These are phyloP conservation scores for Lepus timidus DNA, from an alignment of 2,113 vertebrate species.

Conservation along the genomic window DNA sequence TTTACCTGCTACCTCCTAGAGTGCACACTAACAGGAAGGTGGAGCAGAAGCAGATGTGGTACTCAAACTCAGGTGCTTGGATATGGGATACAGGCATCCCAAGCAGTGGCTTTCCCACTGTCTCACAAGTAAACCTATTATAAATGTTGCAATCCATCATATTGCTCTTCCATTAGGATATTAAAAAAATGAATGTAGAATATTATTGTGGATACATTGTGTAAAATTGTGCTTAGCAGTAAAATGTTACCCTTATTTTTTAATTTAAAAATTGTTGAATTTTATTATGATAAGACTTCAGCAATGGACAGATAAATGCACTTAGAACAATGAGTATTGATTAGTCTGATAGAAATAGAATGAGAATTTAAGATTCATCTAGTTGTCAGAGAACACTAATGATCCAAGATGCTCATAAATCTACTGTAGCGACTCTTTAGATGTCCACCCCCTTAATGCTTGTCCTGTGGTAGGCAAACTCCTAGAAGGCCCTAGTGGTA, in stretches of 20 bases:
- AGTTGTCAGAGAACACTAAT: neutral
- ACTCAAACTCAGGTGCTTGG: too few species aligned
- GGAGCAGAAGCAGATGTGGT: too few species aligned
- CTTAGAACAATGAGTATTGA: neutral
- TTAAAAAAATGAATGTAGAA: conserved; percentile 1
- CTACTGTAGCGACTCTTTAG: neutral
- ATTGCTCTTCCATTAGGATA: neutral
- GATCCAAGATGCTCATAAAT: neutral
- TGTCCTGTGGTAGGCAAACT: neutral
- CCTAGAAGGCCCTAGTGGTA: neutral
- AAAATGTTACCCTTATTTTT: neutral
- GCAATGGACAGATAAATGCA: neutral
- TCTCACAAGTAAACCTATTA: neutral
- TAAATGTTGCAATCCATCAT: neutral
- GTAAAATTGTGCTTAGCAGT: neutral
- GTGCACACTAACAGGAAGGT: too few species aligned
- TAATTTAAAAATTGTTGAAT: neutral
- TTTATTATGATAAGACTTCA: neutral
- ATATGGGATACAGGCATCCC: too few species aligned
- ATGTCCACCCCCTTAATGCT: neutral
- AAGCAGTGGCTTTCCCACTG: too few species aligned
- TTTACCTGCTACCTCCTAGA: too few species aligned
- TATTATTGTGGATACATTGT: neutral
- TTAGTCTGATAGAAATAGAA: neutral
- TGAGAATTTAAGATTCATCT: neutral